Conservation (phyloP, 2,113 vertebrate genomes). For the Thalassoma bifasciatum region DNA sequence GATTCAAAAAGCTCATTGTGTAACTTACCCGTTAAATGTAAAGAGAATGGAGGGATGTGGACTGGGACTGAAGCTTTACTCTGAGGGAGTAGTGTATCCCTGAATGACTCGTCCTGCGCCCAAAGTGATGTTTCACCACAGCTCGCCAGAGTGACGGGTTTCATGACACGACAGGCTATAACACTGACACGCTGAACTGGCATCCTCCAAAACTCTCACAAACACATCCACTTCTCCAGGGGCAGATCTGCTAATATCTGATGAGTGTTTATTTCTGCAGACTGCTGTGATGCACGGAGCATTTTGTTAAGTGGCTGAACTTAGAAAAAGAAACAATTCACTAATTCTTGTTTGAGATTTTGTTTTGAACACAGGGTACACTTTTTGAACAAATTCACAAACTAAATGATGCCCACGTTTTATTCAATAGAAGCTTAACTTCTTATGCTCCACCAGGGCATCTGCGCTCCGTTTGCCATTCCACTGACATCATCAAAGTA, state of each 20-base stretch:
- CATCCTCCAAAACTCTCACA: constrained; percentile 46
- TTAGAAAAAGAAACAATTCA: too few relatives aligned
- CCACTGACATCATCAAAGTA: too few relatives aligned
- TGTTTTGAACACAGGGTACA: too few relatives aligned
- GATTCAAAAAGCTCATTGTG: too few relatives aligned
- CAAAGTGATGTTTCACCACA: constrained; percentile 19
- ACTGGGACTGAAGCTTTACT: constrained; percentile 28
- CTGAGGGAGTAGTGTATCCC: not conserved
- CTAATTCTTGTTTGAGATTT: too few relatives aligned
- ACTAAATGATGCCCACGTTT: too few relatives aligned
- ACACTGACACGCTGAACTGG: constrained; percentile 57
- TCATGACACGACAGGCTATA: constrained; percentile 34
- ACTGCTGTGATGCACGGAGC: too few relatives aligned
- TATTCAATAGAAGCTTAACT: not conserved
- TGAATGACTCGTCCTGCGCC: constrained; percentile 15
- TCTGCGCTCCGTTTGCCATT: too few relatives aligned
- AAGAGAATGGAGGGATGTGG: constrained; percentile 14
- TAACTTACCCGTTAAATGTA: too few relatives aligned
- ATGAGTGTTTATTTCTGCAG: constrained; percentile 17
- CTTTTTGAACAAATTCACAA: too few relatives aligned
- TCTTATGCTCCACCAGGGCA: too few relatives aligned
- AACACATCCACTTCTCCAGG: constrained; percentile 59
- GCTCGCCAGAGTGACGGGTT: not conserved
- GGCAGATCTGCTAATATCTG: constrained; percentile 15
- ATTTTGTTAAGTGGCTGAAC: too few relatives aligned